These are phyloP conservation scores for Clarias magur DNA, from an alignment of 2,113 vertebrate species.

Conservation along the genomic window DNA sequence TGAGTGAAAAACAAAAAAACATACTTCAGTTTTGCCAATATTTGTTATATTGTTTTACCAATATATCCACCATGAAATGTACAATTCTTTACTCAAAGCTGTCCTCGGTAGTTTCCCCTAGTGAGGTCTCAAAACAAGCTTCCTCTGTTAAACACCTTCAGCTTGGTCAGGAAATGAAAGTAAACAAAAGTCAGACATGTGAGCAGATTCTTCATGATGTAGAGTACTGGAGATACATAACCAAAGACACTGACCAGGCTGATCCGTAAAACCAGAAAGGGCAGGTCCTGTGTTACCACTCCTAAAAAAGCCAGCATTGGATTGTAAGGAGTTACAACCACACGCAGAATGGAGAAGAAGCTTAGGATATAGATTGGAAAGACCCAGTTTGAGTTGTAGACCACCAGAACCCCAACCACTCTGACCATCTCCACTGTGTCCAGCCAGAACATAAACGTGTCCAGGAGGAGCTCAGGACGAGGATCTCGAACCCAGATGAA, in stretches of 20 bases:
- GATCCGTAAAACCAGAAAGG: constrained; percentile 75
- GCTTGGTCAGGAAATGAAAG: constrained; percentile 72
- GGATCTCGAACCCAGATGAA: constrained; percentile 64
- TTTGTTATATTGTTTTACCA: no score
- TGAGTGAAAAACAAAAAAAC: background rate
- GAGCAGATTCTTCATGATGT: constrained; percentile 76
- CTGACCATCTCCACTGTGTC: constrained; percentile 81
- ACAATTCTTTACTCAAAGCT: background rate
- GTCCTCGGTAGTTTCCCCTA: background rate
- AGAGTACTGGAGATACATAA: constrained; percentile 74
- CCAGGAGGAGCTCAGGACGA: constrained; percentile 68
- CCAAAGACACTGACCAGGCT: constrained; percentile 69
- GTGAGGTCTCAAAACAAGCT: constrained; percentile 67
- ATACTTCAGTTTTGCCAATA: background rate
- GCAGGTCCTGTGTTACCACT: constrained; percentile 75
- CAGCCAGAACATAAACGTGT: constrained; percentile 76
- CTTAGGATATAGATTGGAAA: constrained; percentile 75
- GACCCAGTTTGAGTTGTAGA: constrained; percentile 76
- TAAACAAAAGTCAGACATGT: constrained; percentile 73
- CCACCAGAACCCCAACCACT: constrained; percentile 54
- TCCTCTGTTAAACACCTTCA: constrained; percentile 65
- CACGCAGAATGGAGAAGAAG: constrained; percentile 74
- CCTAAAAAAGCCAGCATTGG: constrained; percentile 66
- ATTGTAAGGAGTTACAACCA: constrained; percentile 68
- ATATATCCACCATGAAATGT: background rate